phyloP scores from a whole-genome alignment of 2,888 invertebrate species.

The Pyralis farinalis region DNA sequence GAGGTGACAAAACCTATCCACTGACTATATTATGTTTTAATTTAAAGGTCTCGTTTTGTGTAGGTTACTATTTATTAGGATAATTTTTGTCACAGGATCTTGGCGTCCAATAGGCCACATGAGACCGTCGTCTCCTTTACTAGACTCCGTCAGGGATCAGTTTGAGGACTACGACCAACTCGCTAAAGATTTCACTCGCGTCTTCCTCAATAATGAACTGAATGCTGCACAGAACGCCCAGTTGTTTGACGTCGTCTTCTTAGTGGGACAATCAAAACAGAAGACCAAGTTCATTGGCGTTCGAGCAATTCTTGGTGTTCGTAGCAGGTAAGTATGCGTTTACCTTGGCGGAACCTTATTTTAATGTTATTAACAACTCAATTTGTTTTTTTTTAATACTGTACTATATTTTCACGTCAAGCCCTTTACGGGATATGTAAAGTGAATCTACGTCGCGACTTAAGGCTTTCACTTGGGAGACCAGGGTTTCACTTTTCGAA shows the following conservation, averaged over 20 bases:
- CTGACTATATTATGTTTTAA: no score
- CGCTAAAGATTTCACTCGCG: conserved; percentile 94
- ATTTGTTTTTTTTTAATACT: no score
- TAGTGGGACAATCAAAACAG: conserved; percentile 95
- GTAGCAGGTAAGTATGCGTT: conserved; percentile 89
- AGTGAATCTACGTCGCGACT: no score
- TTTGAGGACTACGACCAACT: conserved; percentile 97
- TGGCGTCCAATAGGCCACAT: conserved; percentile 97
- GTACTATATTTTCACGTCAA: no score
- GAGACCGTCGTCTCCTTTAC: conserved; percentile 94
- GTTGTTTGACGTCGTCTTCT: conserved; percentile 94
- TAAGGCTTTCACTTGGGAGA: no score
- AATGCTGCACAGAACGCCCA: conserved; percentile 89
- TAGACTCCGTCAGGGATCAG: conserved; percentile 95
- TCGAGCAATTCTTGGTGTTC: conserved; percentile 93
- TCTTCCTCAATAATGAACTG: conserved; percentile 92
- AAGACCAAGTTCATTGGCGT: conserved; percentile 95
- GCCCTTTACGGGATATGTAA: no score
- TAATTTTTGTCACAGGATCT: conserved; percentile 82
- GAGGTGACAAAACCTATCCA: no score
- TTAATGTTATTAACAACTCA: no score
- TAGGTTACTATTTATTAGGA: no score
- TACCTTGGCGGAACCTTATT: no score
- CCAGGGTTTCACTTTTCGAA: no score
- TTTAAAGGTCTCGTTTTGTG: no score